These are phyloP conservation scores for Sylvilagus floridanus DNA, from an alignment of 2,797 vertebrate species.

Conservation along the genomic window DNA sequence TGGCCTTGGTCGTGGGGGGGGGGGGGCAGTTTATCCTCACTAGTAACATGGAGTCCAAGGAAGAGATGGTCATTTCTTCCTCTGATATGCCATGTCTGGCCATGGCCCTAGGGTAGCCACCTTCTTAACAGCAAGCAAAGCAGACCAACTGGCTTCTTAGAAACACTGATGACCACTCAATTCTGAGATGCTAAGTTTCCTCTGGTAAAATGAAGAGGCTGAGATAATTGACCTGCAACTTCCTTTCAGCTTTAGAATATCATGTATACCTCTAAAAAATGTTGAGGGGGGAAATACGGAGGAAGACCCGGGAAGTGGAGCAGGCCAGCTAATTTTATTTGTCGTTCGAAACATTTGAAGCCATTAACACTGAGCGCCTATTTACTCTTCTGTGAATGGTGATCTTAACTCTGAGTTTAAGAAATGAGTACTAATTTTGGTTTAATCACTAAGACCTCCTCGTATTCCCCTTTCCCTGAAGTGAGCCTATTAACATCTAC, in stretches of 20 bases:
- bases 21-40: no score
- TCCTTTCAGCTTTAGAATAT: constrained; percentile 65
- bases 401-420: neutral
- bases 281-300: neutral
- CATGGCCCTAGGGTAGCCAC: neutral
- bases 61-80: neutral
- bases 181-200: constrained; percentile 61
- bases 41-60: neutral
- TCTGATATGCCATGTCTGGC: neutral
- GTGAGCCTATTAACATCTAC: neutral
- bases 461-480: neutral
- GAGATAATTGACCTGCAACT: constrained; percentile 36
- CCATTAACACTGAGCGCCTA: neutral
- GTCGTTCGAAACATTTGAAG: neutral
- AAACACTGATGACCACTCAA: neutral
- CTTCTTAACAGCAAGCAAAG: neutral
- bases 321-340: neutral
- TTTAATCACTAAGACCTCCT: neutral
- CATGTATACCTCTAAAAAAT: neutral
- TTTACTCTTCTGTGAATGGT: neutral
- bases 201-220: constrained; percentile 71
- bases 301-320: neutral
- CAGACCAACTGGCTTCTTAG: constrained; percentile 44
- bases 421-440: constrained; percentile 2
- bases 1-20: neutral